Conservation (phyloP, 2,888 invertebrate species). For the Tetranychus truncatus region DNA sequence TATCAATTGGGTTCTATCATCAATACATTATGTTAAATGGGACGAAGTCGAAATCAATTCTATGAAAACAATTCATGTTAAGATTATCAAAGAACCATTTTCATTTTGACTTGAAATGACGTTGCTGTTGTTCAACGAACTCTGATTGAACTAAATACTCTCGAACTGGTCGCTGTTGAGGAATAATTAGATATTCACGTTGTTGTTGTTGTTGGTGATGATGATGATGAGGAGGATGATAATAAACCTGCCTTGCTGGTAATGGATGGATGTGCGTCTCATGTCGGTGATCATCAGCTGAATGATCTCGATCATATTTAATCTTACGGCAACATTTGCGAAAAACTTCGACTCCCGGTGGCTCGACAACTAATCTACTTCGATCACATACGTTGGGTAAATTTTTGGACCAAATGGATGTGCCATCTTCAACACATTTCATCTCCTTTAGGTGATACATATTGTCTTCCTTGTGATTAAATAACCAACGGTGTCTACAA, state of each 20-base stretch:
- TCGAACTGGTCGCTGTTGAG: neutral
- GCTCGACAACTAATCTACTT: neutral
- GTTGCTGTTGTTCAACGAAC: neutral
- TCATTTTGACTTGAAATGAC: neutral
- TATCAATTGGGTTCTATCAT: neutral
- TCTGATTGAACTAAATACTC: neutral
- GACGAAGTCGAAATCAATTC: neutral
- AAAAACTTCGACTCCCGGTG: conserved; percentile 3
- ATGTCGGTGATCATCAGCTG: neutral
- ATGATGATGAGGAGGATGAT: neutral
- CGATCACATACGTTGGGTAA: neutral
- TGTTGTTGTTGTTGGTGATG: neutral
- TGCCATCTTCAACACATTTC: neutral
- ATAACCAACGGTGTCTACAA: conserved; percentile 8
- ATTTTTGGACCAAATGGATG: conserved; percentile 8
- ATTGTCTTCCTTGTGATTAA: neutral
- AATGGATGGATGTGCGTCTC: neutral
- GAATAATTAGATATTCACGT: neutral
- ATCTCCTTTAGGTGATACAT: conserved; percentile 1
- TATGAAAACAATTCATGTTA: neutral
- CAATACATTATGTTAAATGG: neutral
- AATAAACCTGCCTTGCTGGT: neutral
- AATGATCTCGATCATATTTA: neutral
- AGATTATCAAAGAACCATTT: neutral
- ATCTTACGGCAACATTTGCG: conserved; percentile 1